A percentile compares a stretch with the other conserved stretches of the same genome.
These are phyloP conservation scores for Apodemia hepburni DNA, from an alignment of 2,888 invertebrate species.

Conservation along the genomic window DNA sequence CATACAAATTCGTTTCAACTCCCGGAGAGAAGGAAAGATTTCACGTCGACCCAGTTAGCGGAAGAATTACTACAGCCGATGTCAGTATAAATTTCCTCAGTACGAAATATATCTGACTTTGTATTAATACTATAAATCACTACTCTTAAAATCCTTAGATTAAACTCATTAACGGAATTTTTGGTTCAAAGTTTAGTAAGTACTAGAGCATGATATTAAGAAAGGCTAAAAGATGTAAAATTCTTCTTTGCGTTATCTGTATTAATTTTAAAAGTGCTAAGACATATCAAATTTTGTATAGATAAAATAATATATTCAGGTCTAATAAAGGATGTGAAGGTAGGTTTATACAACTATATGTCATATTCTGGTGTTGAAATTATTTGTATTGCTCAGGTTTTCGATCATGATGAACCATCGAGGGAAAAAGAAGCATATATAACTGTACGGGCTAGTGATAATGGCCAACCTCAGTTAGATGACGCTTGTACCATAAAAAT, in stretches of 20 bases:
- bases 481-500: conserved; percentile 97
- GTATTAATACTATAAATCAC: no score
- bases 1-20: conserved; percentile 90
- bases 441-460: conserved; percentile 95
- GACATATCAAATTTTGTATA: not conserved
- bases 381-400: conserved; percentile 68
- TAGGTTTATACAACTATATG: conserved; percentile 21
- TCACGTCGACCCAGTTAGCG: conserved; percentile 87
- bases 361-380: conserved; percentile 17
- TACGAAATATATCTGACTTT: no score
- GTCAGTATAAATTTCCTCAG: conserved; percentile 59
- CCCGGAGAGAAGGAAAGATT: conserved; percentile 89
- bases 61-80: conserved; percentile 86
- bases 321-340: conserved; percentile 28
- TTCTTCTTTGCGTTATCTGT: not conserved
- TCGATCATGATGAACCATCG: conserved; percentile 95
- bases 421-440: conserved; percentile 91
- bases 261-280: no score
- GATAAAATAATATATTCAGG: conserved; percentile 14
- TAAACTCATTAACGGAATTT: no score
- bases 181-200: no score
- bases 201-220: not conserved
- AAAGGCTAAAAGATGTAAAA: not conserved
- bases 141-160: no score
- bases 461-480: conserved; percentile 93